phyloP scores from a whole-genome alignment of 2,113 vertebrate species.

The Lates calcarifer region DNA sequence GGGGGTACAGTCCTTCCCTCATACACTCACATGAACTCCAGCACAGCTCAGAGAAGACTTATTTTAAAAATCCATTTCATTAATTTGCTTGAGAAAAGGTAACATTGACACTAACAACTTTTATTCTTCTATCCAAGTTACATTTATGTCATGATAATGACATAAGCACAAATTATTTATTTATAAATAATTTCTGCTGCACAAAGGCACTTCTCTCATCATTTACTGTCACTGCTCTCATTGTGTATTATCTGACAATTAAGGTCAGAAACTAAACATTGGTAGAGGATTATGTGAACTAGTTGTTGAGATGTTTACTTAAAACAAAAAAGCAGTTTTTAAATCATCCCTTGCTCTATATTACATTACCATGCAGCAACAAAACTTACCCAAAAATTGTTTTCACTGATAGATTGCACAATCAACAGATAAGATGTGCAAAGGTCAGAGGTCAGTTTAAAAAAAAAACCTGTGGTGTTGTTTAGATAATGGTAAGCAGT shows the following conservation, averaged over 20 bases:
- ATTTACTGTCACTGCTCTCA: neutral
- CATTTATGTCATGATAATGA: constrained; percentile 7
- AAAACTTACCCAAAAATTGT: neutral
- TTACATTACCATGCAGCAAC: neutral
- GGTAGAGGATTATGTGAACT: neutral
- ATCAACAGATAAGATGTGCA: constrained; percentile 1
- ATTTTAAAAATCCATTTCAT: neutral
- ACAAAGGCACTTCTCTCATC: neutral
- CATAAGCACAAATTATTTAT: neutral
- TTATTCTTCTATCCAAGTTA: neutral
- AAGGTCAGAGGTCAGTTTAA: constrained; percentile 9
- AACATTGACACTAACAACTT: neutral
- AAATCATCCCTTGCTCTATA: neutral
- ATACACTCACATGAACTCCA: neutral
- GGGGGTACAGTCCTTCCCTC: neutral
- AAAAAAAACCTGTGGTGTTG: neutral
- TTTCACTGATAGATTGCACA: neutral
- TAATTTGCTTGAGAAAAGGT: neutral
- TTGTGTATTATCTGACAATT: neutral
- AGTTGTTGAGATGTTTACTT: neutral
- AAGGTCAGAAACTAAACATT: neutral
- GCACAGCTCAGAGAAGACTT: neutral
- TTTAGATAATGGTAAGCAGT: neutral
- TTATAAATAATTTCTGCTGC: neutral
- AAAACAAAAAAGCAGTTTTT: neutral